Conservation (phyloP, 2,888 invertebrate species). For the Crossocerus cetratus region DNA sequence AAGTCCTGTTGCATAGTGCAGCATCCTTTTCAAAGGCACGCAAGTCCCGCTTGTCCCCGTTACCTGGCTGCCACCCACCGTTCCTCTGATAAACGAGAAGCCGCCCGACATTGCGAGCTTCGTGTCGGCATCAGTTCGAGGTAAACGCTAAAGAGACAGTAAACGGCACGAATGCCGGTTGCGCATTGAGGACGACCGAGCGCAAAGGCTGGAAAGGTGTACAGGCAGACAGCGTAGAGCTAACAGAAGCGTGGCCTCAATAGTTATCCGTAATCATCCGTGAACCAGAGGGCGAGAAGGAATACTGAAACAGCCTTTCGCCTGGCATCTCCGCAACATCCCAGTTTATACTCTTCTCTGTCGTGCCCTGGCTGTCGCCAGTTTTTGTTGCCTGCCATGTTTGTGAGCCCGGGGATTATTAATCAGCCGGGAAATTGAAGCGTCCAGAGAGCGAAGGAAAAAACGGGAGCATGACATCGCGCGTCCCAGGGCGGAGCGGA, state of each 20-base stretch:
- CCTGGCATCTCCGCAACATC: background rate
- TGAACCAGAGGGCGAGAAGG: conserved; percentile 21
- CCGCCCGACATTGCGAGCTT: background rate
- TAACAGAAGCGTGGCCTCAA: conserved; percentile 9
- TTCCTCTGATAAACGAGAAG: background rate
- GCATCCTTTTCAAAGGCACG: too few species aligned
- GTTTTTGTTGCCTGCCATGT: background rate
- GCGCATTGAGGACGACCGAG: background rate
- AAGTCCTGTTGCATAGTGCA: too few species aligned
- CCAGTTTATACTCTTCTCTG: background rate
- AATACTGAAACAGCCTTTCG: conserved; percentile 12
- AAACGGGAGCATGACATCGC: too few species aligned
- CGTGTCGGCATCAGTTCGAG: background rate
- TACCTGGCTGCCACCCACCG: too few species aligned
- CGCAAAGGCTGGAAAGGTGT: background rate
- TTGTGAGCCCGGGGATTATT: conserved; percentile 50
- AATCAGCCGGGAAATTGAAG: conserved; percentile 57
- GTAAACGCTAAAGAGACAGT: background rate
- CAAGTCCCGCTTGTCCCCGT: too few species aligned
- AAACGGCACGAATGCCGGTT: background rate
- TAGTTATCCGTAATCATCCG: conserved; percentile 22
- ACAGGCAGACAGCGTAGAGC: conserved; percentile 6
- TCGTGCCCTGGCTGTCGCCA: background rate
- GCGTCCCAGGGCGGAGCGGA: background rate
- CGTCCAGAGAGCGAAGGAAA: conserved; percentile 12